A percentile compares a stretch with the other conserved stretches of the same genome.
phyloP scores from a whole-genome alignment of 2,113 vertebrate genomes.

The Chelonoidis abingdonii region DNA sequence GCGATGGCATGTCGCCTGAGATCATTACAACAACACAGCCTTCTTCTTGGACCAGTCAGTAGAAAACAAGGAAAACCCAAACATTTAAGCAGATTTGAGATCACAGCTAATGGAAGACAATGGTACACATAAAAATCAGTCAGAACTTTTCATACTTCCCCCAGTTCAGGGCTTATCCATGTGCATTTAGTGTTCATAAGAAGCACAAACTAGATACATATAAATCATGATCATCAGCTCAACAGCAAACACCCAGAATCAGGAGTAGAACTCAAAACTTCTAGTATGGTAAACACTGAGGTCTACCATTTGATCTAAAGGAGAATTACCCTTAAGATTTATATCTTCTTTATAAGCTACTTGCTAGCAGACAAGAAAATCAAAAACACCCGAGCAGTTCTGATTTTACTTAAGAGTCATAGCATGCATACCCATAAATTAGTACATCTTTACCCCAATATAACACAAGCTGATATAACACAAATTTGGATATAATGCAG shows the following conservation, averaged over 20 bases:
- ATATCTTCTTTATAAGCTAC: background rate
- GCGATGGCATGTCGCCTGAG: background rate
- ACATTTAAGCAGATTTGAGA: background rate
- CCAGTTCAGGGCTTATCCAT: background rate
- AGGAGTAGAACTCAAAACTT: background rate
- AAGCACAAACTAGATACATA: background rate
- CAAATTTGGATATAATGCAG: no score
- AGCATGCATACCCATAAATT: background rate
- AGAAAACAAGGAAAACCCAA: background rate
- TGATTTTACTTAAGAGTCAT: background rate
- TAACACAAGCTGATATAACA: no score
- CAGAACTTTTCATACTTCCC: background rate
- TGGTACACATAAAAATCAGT: background rate
- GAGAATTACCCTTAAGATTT: background rate
- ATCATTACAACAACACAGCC: background rate
- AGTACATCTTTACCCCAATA: no score
- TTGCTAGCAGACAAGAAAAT: background rate
- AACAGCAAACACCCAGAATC: background rate
- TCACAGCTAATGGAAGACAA: background rate
- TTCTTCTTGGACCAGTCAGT: background rate
- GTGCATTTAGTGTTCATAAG: background rate
- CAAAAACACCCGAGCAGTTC: background rate
- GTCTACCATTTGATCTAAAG: background rate
- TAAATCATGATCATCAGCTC: rapidly evolving
- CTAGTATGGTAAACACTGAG: background rate